Base-by-base conservation (phyloP, 2,113 vertebrate genomes). In the Columba janthina region DNA sequence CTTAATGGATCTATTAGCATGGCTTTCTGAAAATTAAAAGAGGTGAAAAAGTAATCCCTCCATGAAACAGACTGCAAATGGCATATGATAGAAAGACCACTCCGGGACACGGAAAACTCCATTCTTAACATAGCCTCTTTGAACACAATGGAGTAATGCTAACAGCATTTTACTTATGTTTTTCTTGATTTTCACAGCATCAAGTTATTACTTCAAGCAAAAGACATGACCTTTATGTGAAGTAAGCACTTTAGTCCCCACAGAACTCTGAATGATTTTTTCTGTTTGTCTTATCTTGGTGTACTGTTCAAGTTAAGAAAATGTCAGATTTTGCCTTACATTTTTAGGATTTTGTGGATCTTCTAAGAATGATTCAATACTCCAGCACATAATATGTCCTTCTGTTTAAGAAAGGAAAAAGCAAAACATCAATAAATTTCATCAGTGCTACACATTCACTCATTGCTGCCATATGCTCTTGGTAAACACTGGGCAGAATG, bases 351-450 rank as follows among this genome's bases (percentile, higher is more conserved):
- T 96, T 50, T 91, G 71, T 85, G 97, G 92, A 38, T 96, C 75
- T 90, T 98, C 93, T 72, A 98, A 90, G 91, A 98, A 98, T 53
- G 97, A 97, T 40, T 84, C 40, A 32, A 98, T 80, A 64, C 64
- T 97, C 97, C 96, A 98, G 69, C 74, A 4, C 84, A 97, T 96
- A 65, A 97, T 34, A 14, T 97, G 67, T 80, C 97, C 98, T 51
- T 97, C 98, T 98, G 94, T 91, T 92, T 50, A 83, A 88, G 29
- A 86, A 93, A 90, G 64, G 10, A 74, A 64, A 90, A 94, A 91
- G 10, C 10, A 79, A 82, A 85, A 62, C 7, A 60, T 66, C 44
- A 80, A 3, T 38, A 36, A n/a, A 18, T 85, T 66, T 85, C 10
- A 40, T 42, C 79, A 88, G 25, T 66, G 40, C 50, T 85, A 56